Percentiles rank a stretch among this genome's conserved stretches.
phyloP scores from a whole-genome alignment of 2,113 vertebrate species.

The Chroicocephalus ridibundus region DNA sequence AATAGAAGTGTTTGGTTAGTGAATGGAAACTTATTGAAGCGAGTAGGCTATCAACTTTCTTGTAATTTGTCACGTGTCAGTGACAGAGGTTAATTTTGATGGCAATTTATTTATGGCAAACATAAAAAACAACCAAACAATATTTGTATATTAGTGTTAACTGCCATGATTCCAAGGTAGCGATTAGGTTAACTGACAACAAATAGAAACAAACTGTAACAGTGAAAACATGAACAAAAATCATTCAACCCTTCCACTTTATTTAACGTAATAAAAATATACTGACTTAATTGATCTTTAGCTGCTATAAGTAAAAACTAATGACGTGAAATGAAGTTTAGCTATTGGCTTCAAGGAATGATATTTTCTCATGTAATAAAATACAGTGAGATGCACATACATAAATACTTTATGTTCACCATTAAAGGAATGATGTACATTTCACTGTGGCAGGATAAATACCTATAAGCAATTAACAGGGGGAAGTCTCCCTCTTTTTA shows the following conservation, averaged over 20 bases:
- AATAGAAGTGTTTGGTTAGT: background rate
- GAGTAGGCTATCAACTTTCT: slow-evolving; percentile 30
- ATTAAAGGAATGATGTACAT: background rate
- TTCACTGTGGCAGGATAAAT: background rate
- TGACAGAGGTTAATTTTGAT: slow-evolving; percentile 36
- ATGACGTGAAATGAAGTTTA: slow-evolving; percentile 43
- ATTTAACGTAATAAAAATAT: slow-evolving; percentile 68
- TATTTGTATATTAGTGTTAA: slow-evolving; percentile 61
- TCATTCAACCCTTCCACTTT: slow-evolving; percentile 50
- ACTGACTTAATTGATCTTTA: slow-evolving; percentile 69
- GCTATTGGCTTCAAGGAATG: background rate
- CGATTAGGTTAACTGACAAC: slow-evolving; percentile 63
- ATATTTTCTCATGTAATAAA: slow-evolving; percentile 43
- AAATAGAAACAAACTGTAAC: slow-evolving; percentile 64
- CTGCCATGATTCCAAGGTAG: slow-evolving; percentile 36
- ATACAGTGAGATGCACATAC: background rate
- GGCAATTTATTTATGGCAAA: slow-evolving; percentile 57
- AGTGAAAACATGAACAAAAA: slow-evolving; percentile 67
- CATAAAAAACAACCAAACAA: background rate
- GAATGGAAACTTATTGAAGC: slow-evolving; percentile 13
- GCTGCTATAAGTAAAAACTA: slow-evolving; percentile 52
- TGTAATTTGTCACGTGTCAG: slow-evolving; percentile 23
- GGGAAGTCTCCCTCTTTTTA: background rate
- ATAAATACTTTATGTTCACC: background rate
- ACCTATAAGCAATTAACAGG: background rate